Percentiles rank a stretch among this genome's conserved stretches.
phyloP scores from a whole-genome alignment of 2,888 invertebrate species.

The Nebria brevicollis region DNA sequence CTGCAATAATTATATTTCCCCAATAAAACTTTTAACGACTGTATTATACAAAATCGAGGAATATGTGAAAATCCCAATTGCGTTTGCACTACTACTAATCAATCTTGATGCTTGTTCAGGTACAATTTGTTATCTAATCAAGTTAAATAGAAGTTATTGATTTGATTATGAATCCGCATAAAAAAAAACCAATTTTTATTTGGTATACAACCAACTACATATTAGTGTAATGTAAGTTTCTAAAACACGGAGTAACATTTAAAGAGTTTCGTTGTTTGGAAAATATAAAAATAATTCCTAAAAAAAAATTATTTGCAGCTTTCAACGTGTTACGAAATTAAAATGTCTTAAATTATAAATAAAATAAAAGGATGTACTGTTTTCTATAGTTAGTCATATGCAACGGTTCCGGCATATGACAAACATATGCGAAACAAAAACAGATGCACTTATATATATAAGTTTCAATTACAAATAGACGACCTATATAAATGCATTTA shows the following conservation, averaged over 20 bases:
- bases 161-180: not conserved
- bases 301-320: no score
- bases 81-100: not conserved
- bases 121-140: not conserved
- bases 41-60: not conserved
- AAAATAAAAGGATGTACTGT: conserved; percentile 10
- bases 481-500: not conserved
- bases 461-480: not conserved
- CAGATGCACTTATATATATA: not conserved
- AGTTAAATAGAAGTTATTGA: not conserved
- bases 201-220: not conserved
- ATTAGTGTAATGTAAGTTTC: not conserved
- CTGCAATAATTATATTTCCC: not conserved
- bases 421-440: conserved; percentile 32
- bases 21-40: not conserved
- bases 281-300: no score
- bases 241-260: no score
- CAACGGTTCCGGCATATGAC: conserved; percentile 37
- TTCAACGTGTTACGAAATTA: not conserved
- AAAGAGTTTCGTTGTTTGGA: no score
- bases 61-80: not conserved
- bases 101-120: not conserved
- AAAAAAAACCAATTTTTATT: not conserved
- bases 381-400: conserved; percentile 11
- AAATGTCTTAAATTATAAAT: not conserved